A percentile compares a stretch with the other conserved stretches of the same genome.
Evolutionary conservation across 1,140 invertebrate species (phyloP).

Genomic region (Pogonomyrmex barbatus): DNA sequence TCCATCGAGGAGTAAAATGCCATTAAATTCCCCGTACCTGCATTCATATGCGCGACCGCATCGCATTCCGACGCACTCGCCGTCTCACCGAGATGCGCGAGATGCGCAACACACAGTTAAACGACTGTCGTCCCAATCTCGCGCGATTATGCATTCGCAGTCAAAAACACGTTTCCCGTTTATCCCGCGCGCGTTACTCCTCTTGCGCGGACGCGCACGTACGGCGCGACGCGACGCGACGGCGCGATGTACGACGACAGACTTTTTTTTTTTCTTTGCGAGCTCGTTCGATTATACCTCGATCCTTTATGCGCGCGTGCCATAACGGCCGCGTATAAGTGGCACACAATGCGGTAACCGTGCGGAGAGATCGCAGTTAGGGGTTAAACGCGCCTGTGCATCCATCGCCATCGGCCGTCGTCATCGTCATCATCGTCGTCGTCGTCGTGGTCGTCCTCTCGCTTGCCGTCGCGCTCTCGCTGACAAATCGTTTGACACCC

Average conservation of each 20-base stretch:
- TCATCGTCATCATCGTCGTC: not conserved
- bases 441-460: not conserved
- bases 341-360: slow-evolving; percentile 61
- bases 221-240: not conserved
- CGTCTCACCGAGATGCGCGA: not conserved
- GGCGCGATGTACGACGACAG: not conserved
- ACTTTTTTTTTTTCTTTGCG: not conserved
- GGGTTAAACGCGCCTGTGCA: slow-evolving; percentile 41
- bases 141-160: slow-evolving; percentile 34
- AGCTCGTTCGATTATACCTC: slow-evolving; percentile 35
- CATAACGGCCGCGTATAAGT: slow-evolving; percentile 45
- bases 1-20: not conserved
- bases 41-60: slow-evolving; percentile 6
- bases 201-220: slow-evolving; percentile 25
- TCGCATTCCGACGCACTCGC: slow-evolving; percentile 37
- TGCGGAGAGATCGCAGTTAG: slow-evolving; percentile 25
- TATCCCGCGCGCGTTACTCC: slow-evolving; percentile 7
- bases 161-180: slow-evolving; percentile 58
- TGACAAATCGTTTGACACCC: slow-evolving; percentile 63
- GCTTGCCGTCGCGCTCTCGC: slow-evolving; percentile 11
- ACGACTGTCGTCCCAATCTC: slow-evolving; percentile 13
- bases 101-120: slow-evolving; percentile 36
- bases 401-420: slow-evolving; percentile 4
- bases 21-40: slow-evolving; percentile 20
- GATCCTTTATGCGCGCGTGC: slow-evolving; percentile 53